Conservation (phyloP, 1,140 invertebrate species). For the Hesperophylax magnus region DNA sequence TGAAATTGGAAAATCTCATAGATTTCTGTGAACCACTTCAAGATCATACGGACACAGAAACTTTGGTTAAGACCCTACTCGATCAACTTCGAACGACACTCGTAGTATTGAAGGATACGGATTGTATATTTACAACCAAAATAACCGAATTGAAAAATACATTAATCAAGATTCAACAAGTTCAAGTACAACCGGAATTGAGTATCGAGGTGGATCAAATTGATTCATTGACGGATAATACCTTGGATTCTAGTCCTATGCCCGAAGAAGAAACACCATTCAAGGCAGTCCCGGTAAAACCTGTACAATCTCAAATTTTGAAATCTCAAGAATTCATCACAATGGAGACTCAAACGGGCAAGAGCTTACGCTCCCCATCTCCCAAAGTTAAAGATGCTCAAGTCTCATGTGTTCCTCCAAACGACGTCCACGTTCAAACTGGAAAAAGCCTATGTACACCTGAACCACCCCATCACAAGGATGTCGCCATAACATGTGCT, state of each 20-base stretch:
- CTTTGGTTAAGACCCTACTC: slow-evolving; percentile 66
- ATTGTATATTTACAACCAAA: slow-evolving; percentile 70
- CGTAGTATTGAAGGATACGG: slow-evolving; percentile 71
- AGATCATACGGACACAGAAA: slow-evolving; percentile 62
- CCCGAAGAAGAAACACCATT: slow-evolving; percentile 68
- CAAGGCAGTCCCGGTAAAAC: slow-evolving; percentile 41
- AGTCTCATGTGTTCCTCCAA: slow-evolving; percentile 68
- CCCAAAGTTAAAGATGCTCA: slow-evolving; percentile 63
- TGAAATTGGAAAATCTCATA: slow-evolving; percentile 48
- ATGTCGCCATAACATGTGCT: slow-evolving; percentile 69
- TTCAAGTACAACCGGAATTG: slow-evolving; percentile 60
- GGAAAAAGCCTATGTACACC: slow-evolving; percentile 67
- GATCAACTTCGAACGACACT: slow-evolving; percentile 72
- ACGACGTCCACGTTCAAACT: slow-evolving; percentile 75
- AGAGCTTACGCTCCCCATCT: slow-evolving; percentile 63
- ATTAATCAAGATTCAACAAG: slow-evolving; percentile 60
- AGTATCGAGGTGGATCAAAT: slow-evolving; percentile 60
- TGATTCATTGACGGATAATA: slow-evolving; percentile 71
- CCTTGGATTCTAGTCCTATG: slow-evolving; percentile 75
- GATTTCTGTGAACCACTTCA: slow-evolving; percentile 60
- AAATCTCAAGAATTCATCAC: slow-evolving; percentile 58
- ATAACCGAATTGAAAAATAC: slow-evolving; percentile 69
- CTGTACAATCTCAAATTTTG: slow-evolving; percentile 43
- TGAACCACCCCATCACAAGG: slow-evolving; percentile 57
- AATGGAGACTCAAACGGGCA: slow-evolving; percentile 74